Evolutionary conservation across 2,797 vertebrate species (phyloP), one percentile per base, ranked within the genome.

Genomic region (Mallotus villosus): DNA sequence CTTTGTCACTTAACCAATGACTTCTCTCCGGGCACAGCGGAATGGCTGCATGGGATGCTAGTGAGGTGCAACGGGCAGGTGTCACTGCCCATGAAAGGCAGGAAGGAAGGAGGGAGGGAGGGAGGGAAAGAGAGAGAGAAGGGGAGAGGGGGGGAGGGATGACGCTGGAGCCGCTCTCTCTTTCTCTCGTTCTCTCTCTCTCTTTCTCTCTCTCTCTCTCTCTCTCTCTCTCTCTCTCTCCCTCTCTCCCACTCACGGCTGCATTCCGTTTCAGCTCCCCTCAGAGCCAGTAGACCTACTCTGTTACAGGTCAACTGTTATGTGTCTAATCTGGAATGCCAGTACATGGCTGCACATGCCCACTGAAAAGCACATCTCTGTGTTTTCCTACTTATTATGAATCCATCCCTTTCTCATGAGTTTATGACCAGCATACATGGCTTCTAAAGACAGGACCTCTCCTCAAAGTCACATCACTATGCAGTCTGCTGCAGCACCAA

Each of bases 1-100:
- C 86, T 64, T 76, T 78, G 82, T 85, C 88, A 87, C 84, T 88
- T 90, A 90, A 90, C 82, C 89, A 87, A 79, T 85, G 86, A 81
- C 86, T 87, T 78, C 78, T 82, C 73, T 4, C 73, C 63, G 72
- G n/a, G 34, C 63, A 67, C 16, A 21, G 59, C 22, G 34, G 87
- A 87, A 63, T 84, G 80, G 74, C 79, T 22, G 24, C 84, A 76
- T 78, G 82, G 80, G 79, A 73, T 74, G 79, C 82, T 80, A 75
- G 85, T 83, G 87, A 82, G 82, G 79, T 87, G 84, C 74, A 57
- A 74, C 81, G 78, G 79, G 78, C 83, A 49, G 37, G 63, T 46
- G 63, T 65, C 63, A 65, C 37, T 49, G 41, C 37, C 63, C 16
- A 29, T 68, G 66, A 55, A 68, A 29, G 5, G 64, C 24, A 2